phyloP scores from a whole-genome alignment of 2,888 invertebrate species.

The Drosophila falleni region DNA sequence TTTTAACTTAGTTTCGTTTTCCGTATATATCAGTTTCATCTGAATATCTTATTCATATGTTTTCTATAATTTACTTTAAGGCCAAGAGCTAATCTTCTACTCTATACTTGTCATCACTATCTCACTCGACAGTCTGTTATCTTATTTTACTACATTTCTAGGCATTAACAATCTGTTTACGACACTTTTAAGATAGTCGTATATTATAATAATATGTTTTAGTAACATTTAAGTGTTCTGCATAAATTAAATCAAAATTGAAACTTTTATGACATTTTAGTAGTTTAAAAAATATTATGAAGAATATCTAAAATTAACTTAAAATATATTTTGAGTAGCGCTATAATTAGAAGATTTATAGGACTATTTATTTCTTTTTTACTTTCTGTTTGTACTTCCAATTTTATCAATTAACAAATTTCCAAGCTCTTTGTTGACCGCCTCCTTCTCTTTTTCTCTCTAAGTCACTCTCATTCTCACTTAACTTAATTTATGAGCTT shows the following conservation, averaged over 20 bases:
- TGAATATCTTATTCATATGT: not conserved
- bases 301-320: conserved; percentile 4
- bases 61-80: not conserved
- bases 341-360: not conserved
- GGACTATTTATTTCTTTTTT: conserved; percentile 6
- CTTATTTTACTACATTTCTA: not conserved
- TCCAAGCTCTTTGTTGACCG: not conserved
- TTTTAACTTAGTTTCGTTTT: not conserved
- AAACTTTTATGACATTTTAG: not conserved
- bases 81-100: not conserved
- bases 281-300: not conserved
- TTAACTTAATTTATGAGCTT: conserved; percentile 36
- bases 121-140: not conserved
- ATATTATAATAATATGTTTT: not conserved
- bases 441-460: not conserved
- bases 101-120: not conserved
- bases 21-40: not conserved
- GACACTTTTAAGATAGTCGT: not conserved
- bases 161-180: not conserved
- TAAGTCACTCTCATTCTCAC: not conserved
- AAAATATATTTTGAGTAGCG: not conserved
- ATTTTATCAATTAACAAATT: conserved; percentile 10
- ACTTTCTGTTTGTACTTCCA: conserved; percentile 5
- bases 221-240: not conserved
- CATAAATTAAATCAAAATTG: not conserved